These are phyloP conservation scores for Mystacides longicornis DNA, from an alignment of 2,888 invertebrate species.

Conservation along the genomic window DNA sequence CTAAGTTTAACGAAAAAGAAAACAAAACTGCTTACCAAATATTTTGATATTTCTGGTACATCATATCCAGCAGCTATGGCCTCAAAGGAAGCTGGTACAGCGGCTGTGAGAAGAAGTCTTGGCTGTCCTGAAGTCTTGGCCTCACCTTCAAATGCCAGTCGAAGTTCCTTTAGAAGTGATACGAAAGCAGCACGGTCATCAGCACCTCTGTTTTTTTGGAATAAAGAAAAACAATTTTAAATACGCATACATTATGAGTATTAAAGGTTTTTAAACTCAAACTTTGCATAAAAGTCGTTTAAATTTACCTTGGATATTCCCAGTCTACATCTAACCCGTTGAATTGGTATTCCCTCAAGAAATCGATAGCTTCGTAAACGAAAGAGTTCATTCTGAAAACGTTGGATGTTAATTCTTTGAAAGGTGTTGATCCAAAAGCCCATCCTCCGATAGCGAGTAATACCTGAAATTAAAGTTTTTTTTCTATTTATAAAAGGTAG, in stretches of 20 bases:
- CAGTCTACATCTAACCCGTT: conserved; percentile 90
- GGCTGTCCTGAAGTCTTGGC: conserved; percentile 82
- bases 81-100: conserved; percentile 89
- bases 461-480: conserved; percentile 45
- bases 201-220: conserved; percentile 56
- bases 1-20: no score
- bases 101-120: conserved; percentile 72
- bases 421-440: conserved; percentile 93
- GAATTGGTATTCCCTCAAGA: conserved; percentile 83
- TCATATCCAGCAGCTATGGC: conserved; percentile 92
- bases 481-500: neutral
- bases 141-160: conserved; percentile 87
- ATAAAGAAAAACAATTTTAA: conserved; percentile 1
- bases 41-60: conserved; percentile 88
- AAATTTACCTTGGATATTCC: conserved; percentile 74
- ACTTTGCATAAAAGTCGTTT: neutral
- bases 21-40: conserved; percentile 45
- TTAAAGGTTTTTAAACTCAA: neutral
- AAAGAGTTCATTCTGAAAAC: conserved; percentile 93
- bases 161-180: conserved; percentile 76
- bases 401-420: conserved; percentile 86
- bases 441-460: conserved; percentile 88
- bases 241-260: neutral
- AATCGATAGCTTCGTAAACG: conserved; percentile 90
- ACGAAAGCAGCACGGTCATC: conserved; percentile 82